A percentile compares a stretch with the other conserved stretches of the same genome.
Evolutionary conservation across 2,113 vertebrate genomes (phyloP).

Genomic region (Seriola rivoliana): DNA sequence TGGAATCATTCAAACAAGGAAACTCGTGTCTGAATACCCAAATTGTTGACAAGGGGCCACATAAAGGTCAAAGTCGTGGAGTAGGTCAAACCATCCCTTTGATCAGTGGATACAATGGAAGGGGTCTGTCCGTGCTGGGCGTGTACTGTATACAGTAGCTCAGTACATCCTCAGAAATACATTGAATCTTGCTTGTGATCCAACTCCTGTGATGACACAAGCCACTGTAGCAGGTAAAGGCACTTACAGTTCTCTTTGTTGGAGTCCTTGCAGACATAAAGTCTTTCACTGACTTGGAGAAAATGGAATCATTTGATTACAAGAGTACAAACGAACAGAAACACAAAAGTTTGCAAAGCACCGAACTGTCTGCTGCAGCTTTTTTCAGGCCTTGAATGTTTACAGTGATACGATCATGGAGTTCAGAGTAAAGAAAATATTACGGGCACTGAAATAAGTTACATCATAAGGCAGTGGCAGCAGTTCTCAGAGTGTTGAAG

Average conservation of each 20-base stretch:
- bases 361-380: constrained; percentile 5
- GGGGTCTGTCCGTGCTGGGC: neutral
- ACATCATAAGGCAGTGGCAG: neutral
- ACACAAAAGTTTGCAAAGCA: neutral
- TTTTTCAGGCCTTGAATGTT: neutral
- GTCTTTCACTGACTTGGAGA: neutral
- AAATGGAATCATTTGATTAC: neutral
- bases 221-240: neutral
- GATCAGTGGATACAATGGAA: neutral
- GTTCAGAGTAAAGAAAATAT: neutral
- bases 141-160: neutral
- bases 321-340: neutral
- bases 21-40: constrained; percentile 39
- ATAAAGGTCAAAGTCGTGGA: neutral
- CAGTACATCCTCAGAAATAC: neutral
- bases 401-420: neutral
- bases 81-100: neutral
- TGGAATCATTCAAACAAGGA: constrained; percentile 16
- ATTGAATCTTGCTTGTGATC: neutral
- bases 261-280: neutral
- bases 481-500: neutral
- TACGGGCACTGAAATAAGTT: neutral
- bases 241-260: neutral
- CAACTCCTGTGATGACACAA: neutral
- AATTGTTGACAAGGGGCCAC: neutral